Evolutionary conservation across 2,888 invertebrate species (phyloP), one percentile per base, ranked within the genome.

Genomic region (Tuberolachnus salignus): DNA sequence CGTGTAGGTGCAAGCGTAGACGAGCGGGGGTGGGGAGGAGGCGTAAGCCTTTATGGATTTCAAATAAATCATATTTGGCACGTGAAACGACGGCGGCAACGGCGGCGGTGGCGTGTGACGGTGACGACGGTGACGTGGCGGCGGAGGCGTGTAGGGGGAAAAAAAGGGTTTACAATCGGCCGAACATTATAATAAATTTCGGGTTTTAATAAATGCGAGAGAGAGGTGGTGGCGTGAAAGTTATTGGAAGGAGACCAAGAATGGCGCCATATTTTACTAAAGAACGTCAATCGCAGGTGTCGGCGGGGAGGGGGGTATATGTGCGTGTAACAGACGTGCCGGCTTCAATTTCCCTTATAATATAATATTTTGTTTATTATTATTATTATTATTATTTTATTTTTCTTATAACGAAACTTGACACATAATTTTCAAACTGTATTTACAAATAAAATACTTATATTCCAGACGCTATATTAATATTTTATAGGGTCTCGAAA

Each of bases 211-310:
- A 78, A 78, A 78, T 61, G 69, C 78, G 51, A 46, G 59, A 53
- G 78, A 10, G 67, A 55, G 55, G 69, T n/a, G 78, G 78, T 42
- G 67, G 78, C 51, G 59, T 69, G 51, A 78, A 69, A 78, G 78
- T 78, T 78, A 78, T 78, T 78, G 78, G 78, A 78, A 78, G 69
- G 67, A 78, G 78, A 78, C 78, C 78, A 78, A 78, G 78, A 69
- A 78, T 55, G 78, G 78, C 69, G 67, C 78, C 59, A 78, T 78
- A 78, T 78, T 78, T 78, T 78, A 78, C 69, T 78, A 78, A 78
- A 78, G 78, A 69, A 78, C 78, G 78, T 78, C 78, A 78, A 78
- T 78, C 78, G 78, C 78, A 78, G 78, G 78, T 78, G 78, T 78
- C 23, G 64, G 69, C 34, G 78, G 69, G 49, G 59, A 49, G 49